These are phyloP conservation scores for Bolinopsis microptera DNA, from an alignment of 37 sponge, comb jelly and placozoan species.

Conservation along the genomic window DNA sequence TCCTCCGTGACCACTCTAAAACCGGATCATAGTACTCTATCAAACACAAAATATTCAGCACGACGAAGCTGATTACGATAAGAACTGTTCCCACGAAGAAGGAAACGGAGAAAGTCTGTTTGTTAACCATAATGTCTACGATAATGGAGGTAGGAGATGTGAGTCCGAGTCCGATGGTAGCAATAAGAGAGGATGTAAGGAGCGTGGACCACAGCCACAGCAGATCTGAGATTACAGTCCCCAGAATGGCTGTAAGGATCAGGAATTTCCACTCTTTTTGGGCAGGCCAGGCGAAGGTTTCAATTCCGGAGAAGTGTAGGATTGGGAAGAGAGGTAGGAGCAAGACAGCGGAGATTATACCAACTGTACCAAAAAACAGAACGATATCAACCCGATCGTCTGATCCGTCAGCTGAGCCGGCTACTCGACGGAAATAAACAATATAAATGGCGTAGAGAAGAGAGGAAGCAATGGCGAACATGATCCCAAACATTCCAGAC, in stretches of 20 bases:
- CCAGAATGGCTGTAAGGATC: constrained; percentile 81
- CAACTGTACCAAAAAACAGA: constrained; percentile 76
- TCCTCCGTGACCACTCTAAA: not conserved
- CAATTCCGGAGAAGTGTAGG: constrained; percentile 75
- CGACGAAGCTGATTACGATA: constrained; percentile 1
- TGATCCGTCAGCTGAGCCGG: constrained; percentile 44
- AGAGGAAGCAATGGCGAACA: constrained; percentile 29
- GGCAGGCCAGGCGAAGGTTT: constrained; percentile 78
- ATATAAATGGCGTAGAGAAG: constrained; percentile 53
- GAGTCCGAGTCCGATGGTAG: constrained; percentile 38
- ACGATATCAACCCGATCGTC: constrained; percentile 61
- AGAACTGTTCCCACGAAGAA: constrained; percentile 50
- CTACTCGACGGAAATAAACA: constrained; percentile 47
- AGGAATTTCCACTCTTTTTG: constrained; percentile 40
- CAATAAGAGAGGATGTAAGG: constrained; percentile 32
- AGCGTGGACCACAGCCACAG: constrained; percentile 80
- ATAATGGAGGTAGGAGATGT: constrained; percentile 38
- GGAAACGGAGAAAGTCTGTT: not conserved
- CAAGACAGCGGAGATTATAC: constrained; percentile 72
- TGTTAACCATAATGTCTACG: constrained; percentile 63
- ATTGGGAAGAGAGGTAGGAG: constrained; percentile 76
- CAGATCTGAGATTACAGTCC: constrained; percentile 89
- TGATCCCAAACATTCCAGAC: not conserved
- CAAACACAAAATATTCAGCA: constrained; percentile 6
- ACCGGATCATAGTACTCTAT: constrained; percentile 51